Evolutionary conservation across 2,888 invertebrate species (phyloP).

Genomic region (Caenorhabditis zanzibari): DNA sequence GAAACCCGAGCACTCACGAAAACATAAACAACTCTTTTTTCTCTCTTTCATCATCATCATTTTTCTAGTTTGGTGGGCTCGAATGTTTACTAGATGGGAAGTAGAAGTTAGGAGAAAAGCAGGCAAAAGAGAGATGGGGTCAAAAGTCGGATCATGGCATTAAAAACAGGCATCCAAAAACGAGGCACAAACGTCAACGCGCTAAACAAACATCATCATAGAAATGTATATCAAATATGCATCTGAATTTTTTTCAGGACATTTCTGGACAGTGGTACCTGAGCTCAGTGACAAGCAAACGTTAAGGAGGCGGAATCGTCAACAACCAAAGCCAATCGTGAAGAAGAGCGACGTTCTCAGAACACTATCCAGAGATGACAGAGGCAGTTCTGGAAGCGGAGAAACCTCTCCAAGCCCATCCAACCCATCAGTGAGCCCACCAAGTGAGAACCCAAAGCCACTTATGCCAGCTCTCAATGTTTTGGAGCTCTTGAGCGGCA

Average conservation of each 20-base stretch:
- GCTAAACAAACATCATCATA: slow-evolving; percentile 14
- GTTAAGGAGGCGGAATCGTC: slow-evolving; percentile 72
- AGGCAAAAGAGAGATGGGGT: slow-evolving; percentile 29
- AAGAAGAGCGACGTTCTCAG: slow-evolving; percentile 50
- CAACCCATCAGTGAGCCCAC: slow-evolving; percentile 66
- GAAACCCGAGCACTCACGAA: slow-evolving; percentile 56
- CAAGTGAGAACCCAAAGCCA: slow-evolving; percentile 72
- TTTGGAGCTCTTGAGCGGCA: slow-evolving; percentile 41
- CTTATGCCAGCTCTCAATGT: slow-evolving; percentile 56
- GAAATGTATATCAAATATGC: neutral
- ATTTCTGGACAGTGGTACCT: slow-evolving; percentile 83
- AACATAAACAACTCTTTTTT: slow-evolving; percentile 59
- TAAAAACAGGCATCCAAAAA: slow-evolving; percentile 18
- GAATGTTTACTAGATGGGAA: slow-evolving; percentile 50
- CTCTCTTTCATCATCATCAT: slow-evolving; percentile 39
- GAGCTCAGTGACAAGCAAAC: slow-evolving; percentile 82
- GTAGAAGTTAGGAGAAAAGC: slow-evolving; percentile 8
- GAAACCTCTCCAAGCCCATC: slow-evolving; percentile 71
- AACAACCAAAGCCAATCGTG: slow-evolving; percentile 51
- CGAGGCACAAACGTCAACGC: neutral
- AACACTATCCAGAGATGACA: slow-evolving; percentile 65
- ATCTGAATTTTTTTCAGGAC: slow-evolving; percentile 72
- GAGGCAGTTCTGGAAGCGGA: slow-evolving; percentile 66
- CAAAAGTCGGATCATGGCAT: slow-evolving; percentile 43
- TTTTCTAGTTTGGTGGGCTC: slow-evolving; percentile 56